Evolutionary conservation across 2,797 vertebrate species (phyloP), one percentile per base, ranked within the genome.

Genomic region (Coluber constrictor): DNA sequence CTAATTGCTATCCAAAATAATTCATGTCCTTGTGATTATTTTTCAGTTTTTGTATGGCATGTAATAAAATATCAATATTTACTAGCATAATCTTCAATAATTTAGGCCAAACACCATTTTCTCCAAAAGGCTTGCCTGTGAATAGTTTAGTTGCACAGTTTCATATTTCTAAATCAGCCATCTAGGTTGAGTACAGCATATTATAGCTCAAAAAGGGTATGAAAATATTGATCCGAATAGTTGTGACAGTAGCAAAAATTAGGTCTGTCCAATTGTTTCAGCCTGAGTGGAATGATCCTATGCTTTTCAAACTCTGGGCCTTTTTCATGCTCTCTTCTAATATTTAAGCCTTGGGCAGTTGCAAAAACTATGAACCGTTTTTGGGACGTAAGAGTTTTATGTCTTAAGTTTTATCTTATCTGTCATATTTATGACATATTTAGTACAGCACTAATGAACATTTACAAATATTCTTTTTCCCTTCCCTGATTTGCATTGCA

Each of bases 391-490:
- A 59, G 12, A 57, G 79, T 66, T 66, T 87, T 57, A 70, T 51
- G 3, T 13, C 43, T 91, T 25, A 55, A 51, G 9, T 74, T 70
- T 90, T 89, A 93, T 93, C 54, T 90, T 90, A 87, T 92, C 88
- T 90, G 27, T 59, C 55, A 70, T 51, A 90, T 25, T 87, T 93
- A 37, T 37, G 90, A 87, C 6, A 79, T 89, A 47, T 54, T 43
- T 63, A 4, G 1, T 54, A 54, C n/a, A 3, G 54, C 3, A 43
- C 0, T 0, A 90, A 0, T 1, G 7, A 10, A 37, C 2, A 0
- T 54, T 86, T 8, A 1, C 66, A 90, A 87, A 12, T 32, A 18
- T 5, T 27, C 55, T 56, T 16, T 0, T 0, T 20, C 0, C 47
- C 27, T 66, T 89, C 90, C 79, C 66, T 93, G 11, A 79, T 32